Percentiles rank a stretch among this genome's conserved stretches.
Conservation (phyloP, 2,797 vertebrate genomes). For the Anguilla megastoma region DNA sequence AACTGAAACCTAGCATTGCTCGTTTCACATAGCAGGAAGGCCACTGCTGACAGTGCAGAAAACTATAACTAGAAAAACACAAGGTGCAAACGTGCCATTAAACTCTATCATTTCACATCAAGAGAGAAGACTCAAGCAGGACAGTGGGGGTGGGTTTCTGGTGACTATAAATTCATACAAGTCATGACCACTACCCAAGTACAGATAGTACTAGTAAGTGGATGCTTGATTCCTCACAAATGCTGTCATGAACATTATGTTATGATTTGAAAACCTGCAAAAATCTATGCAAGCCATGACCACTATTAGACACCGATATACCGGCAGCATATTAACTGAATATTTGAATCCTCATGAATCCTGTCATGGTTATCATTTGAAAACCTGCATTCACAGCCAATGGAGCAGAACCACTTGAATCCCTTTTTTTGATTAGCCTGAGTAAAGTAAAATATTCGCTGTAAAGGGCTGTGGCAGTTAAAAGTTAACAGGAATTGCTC, state of each 20-base stretch:
- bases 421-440: not conserved
- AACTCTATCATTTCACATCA: not conserved
- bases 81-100: not conserved
- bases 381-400: not conserved
- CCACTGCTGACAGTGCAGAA: slow-evolving; percentile 24
- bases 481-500: not conserved
- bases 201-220: not conserved
- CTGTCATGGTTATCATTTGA: not conserved
- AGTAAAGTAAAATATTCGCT: not conserved
- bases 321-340: not conserved
- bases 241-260: too few relatives aligned
- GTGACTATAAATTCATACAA: not conserved
- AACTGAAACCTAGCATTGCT: not conserved
- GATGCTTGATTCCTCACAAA: too few relatives aligned
- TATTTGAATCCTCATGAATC: not conserved
- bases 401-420: not conserved
- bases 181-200: not conserved
- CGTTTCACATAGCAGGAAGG: slow-evolving; percentile 9
- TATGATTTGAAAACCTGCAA: too few relatives aligned
- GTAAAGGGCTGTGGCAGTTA: not conserved
- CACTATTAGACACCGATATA: not conserved
- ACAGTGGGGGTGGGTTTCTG: not conserved
- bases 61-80: not conserved
- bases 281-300: not conserved
- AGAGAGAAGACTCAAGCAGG: not conserved